Percentiles rank a stretch among this genome's conserved stretches.
These are phyloP conservation scores for Agapornis canus DNA, from an alignment of 2,797 vertebrate species.

Conservation along the genomic window DNA sequence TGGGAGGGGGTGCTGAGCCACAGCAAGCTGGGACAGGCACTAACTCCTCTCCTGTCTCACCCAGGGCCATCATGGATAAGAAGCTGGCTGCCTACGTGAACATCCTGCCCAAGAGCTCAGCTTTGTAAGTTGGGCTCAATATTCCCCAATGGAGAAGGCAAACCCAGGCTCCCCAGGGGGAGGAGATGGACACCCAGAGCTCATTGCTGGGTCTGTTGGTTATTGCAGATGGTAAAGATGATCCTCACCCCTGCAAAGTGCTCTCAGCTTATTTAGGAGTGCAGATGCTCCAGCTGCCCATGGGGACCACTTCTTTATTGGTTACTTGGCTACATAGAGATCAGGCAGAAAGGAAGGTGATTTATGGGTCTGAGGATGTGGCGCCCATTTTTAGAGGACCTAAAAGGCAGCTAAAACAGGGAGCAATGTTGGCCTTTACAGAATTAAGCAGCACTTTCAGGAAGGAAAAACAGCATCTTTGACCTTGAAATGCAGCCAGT, in stretches of 20 bases:
- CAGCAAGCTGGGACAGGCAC: not conserved
- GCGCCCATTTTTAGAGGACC: not conserved
- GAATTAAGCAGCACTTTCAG: not conserved
- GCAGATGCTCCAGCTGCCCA: not conserved
- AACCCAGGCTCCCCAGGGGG: not conserved
- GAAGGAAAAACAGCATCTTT: not conserved
- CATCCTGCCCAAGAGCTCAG: conserved; percentile 83
- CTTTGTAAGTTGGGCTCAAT: conserved; percentile 81
- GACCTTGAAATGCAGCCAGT: not conserved
- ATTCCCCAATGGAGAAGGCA: not conserved
- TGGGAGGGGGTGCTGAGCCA: fast-evolving
- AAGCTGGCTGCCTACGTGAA: conserved; percentile 86
- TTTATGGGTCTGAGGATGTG: not conserved
- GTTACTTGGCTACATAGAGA: not conserved
- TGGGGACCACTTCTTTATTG: not conserved
- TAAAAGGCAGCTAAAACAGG: not conserved
- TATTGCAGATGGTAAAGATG: not conserved
- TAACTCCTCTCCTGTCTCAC: conserved; percentile 12
- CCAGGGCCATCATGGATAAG: conserved; percentile 86
- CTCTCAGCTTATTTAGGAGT: not conserved
- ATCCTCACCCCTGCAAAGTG: not conserved
- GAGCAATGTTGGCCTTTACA: not conserved
- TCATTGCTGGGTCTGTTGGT: not conserved
- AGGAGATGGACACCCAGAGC: not conserved
- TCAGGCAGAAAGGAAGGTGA: not conserved